Evolutionary conservation across 2,113 vertebrate species (phyloP).

Genomic region (Formicarius rufipectus): DNA sequence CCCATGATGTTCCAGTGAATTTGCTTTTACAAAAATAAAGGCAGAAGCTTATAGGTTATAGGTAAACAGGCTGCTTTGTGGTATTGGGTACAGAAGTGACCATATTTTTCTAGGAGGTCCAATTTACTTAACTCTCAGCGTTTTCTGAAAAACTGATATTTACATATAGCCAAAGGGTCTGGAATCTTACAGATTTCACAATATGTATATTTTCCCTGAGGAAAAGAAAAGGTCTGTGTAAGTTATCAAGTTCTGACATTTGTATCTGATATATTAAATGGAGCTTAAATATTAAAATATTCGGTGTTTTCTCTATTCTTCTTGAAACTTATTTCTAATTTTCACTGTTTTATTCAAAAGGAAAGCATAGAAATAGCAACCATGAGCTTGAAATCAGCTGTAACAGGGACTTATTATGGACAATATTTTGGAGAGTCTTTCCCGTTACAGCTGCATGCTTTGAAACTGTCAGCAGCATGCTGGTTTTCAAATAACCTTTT

Average conservation of each 20-base stretch:
- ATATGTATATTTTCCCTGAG: neutral
- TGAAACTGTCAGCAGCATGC: constrained; percentile 43
- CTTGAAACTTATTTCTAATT: constrained; percentile 54
- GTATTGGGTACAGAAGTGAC: neutral
- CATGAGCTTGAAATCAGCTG: constrained; percentile 47
- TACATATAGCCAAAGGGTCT: constrained; percentile 51
- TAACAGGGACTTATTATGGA: constrained; percentile 53
- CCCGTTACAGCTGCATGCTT: constrained; percentile 53
- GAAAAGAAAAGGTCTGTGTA: constrained; percentile 22
- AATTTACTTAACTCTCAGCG: constrained; percentile 34
- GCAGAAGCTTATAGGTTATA: neutral
- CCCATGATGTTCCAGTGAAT: neutral
- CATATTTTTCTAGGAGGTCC: constrained; percentile 28
- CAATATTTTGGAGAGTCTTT: constrained; percentile 55
- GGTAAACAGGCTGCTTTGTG: neutral
- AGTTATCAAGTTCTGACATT: constrained; percentile 35
- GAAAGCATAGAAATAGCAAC: constrained; percentile 63
- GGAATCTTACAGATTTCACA: constrained; percentile 37
- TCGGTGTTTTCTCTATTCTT: constrained; percentile 55
- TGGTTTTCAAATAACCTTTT: constrained; percentile 38
- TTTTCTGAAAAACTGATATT: constrained; percentile 40
- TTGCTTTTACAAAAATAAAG: neutral
- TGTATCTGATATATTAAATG: constrained; percentile 36
- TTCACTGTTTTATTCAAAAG: constrained; percentile 59
- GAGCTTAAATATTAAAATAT: constrained; percentile 57